Evolutionary conservation across 2,888 invertebrate genomes (phyloP), one percentile per base, ranked within the genome.

Genomic region (Orchesellides sinensis): DNA sequence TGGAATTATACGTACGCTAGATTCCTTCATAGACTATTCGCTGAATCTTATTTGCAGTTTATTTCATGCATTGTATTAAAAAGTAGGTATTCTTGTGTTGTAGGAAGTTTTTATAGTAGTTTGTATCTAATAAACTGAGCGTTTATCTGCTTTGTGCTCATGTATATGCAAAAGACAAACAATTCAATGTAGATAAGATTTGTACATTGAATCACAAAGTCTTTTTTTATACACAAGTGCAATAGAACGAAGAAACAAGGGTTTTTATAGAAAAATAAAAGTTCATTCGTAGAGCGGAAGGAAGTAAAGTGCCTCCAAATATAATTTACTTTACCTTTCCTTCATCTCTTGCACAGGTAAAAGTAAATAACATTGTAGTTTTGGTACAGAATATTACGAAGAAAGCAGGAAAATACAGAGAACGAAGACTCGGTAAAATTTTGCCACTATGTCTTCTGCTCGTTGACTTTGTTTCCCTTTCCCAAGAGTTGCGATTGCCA

Each of bases 401-500:
- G 17, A 8, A 49, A 5, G 12, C n/a, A 23, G 54, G 54, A 54
- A 21, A 54, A 54, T 2, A 23, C 21, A 21, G 21, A 14, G 14
- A 4, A 54, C 5, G 6, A 54, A 21, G 52, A 32, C 40, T 65
- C 21, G 61, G 32, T 61, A 63, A 78, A 78, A n/a, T n/a, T 70
- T 66, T 80, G 54, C 70, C 56, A 66, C 66, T 66, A 54, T 66
- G 56, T 70, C 63, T 35, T 32, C 52, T 29, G 65, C 79, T 80
- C 72, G 65, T 65, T 80, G 79, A 80, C 47, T 72, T 65, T 47
- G 72, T 80, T 79, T 80, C 32, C 45, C 66, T 65, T 66, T 63
- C 72, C 65, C 52, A n/a, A 17, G 47, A 80, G 72, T 73, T 80
- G 80, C 59, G 68, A 80, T 80, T 73, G 73, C 80, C 80, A 80